A percentile compares a stretch with the other conserved stretches of the same genome.
Conservation (phyloP, 2,888 invertebrate species). For the Calameuta filiformis region DNA sequence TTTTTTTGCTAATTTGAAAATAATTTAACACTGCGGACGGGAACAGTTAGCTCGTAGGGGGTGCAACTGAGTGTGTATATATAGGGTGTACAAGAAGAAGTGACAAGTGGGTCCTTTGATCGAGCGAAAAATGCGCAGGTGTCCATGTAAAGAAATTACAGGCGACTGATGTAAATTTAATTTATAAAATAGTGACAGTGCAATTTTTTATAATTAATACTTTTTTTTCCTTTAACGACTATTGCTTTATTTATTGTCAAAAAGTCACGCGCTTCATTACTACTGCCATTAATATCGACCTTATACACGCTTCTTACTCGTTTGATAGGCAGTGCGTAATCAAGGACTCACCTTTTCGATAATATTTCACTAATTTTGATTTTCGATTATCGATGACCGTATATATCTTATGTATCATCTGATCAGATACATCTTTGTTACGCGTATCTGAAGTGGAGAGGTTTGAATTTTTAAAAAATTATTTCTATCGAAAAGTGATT, state of each 20-base stretch:
- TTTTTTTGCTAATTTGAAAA: slow-evolving; percentile 41
- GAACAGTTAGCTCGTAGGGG: background rate
- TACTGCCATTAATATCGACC: too few species aligned
- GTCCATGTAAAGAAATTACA: background rate
- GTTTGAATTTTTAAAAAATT: slow-evolving; percentile 22
- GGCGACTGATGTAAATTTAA: background rate
- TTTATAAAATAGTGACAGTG: background rate
- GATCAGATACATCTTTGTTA: too few species aligned
- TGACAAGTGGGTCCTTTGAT: background rate
- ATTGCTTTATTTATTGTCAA: too few species aligned
- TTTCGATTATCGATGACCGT: slow-evolving; percentile 22
- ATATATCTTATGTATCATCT: too few species aligned
- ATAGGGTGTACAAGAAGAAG: background rate
- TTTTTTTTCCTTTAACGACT: background rate
- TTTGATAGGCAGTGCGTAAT: too few species aligned
- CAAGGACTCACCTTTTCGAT: background rate
- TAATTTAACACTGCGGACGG: slow-evolving; percentile 32
- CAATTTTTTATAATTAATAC: background rate
- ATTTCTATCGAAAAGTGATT: slow-evolving; percentile 45
- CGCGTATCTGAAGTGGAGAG: too few species aligned
- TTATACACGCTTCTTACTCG: too few species aligned
- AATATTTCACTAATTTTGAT: background rate
- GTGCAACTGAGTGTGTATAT: background rate
- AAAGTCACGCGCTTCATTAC: too few species aligned
- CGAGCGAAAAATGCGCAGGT: background rate